A percentile compares a stretch with the other conserved stretches of the same genome.
Conservation (phyloP, 2,888 invertebrate species). For the Acrobasis suavella region DNA sequence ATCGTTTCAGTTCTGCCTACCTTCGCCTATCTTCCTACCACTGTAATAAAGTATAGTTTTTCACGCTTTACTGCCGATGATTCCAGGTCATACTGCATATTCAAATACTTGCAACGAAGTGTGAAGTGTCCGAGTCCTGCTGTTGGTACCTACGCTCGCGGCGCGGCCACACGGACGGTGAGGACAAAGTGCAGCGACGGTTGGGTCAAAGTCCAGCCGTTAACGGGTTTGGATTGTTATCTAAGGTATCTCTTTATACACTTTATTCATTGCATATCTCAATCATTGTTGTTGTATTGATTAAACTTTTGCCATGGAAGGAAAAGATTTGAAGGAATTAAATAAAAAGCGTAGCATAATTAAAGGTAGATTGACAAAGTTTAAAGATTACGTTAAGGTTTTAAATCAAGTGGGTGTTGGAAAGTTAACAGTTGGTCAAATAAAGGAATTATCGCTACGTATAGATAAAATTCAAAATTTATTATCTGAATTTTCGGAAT, state of each 20-base stretch:
- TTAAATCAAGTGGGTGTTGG: too few species aligned
- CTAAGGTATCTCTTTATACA: slow-evolving; percentile 2
- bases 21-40: too few species aligned
- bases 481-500: too few species aligned
- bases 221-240: background rate
- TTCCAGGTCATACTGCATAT: slow-evolving; percentile 2
- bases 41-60: background rate
- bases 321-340: slow-evolving; percentile 8
- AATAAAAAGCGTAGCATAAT: slow-evolving; percentile 2
- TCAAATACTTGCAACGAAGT: background rate
- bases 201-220: background rate
- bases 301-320: background rate
- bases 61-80: slow-evolving; percentile 3
- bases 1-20: background rate
- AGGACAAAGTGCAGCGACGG: slow-evolving; percentile 4
- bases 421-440: too few species aligned
- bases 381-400: too few species aligned
- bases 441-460: too few species aligned
- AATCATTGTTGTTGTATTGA: background rate
- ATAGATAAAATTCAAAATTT: too few species aligned
- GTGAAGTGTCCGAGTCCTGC: background rate
- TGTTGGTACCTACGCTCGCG: background rate
- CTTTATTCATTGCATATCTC: too few species aligned
- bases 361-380: too few species aligned
- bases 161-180: background rate